Base-by-base conservation (phyloP, 2,797 vertebrate genomes). In the Mycteria americana region DNA sequence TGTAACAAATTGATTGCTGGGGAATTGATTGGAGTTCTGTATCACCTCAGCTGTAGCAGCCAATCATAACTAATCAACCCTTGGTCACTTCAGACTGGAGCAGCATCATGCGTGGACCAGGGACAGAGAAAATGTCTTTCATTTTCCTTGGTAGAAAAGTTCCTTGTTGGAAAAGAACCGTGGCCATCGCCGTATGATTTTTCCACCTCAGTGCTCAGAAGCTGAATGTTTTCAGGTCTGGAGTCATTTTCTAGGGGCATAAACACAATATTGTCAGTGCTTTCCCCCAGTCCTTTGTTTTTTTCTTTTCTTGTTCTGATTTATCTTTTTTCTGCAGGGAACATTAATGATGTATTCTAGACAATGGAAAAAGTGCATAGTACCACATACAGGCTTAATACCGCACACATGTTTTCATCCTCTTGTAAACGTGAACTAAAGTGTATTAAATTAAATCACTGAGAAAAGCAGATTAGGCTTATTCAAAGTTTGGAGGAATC, bases 1-100 rank as follows among this genome's bases (percentile, higher is more conserved):
- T 78, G 87, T 96, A 93, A 84, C 65, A 2, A 96, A 97, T 85
- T 89, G 95, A 96, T 97, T 97, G 88, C 85, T 63, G 82, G 43
- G 65, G 68, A 88, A 89, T 93, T 88, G 92, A 89, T 90, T 93
- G 78, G 82, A 93, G 85, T 82, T 90, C 84, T 94, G 82, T 94
- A 91, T 91, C 1, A 0, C 68, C 53, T 83, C 85, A 91, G 80
- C 89, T 88, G 92, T 87, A 92, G 91, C 75, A 77, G 37, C 72
- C 2, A 3, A 91, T 96, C 92, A 95, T 96, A 95, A 95, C 95
- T 93, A 95, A 95, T 97, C 92, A 91, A 74, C 43, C 56, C 50
- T 86, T 95, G 93, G 86, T 95, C 88, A 74, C 63, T 95, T 92
- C 79, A 81, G 39, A 83, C 72, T 67, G 68, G 50, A 82, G 83